Conservation (phyloP, 1,140 invertebrate species). For the Papilio machaon region DNA sequence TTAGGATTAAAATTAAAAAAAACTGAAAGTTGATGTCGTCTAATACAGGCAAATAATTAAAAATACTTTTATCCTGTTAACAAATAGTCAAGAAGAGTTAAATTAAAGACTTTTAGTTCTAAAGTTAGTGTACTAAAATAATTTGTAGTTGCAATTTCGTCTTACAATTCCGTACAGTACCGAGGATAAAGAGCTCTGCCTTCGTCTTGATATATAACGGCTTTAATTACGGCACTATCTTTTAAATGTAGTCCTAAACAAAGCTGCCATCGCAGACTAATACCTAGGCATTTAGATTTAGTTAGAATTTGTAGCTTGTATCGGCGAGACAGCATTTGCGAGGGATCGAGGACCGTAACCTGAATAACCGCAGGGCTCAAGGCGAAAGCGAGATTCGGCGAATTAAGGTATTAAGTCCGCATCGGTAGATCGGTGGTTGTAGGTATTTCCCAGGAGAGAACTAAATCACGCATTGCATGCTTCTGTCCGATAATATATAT, state of each 20-base stretch:
- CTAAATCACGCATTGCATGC: slow-evolving; percentile 72
- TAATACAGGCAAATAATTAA: background rate
- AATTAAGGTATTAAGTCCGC: slow-evolving; percentile 67
- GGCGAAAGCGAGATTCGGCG: slow-evolving; percentile 65
- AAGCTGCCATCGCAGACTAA: slow-evolving; percentile 33
- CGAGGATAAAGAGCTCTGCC: slow-evolving; percentile 34
- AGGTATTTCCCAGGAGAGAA: slow-evolving; percentile 66
- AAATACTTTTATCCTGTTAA: background rate
- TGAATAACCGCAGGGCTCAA: slow-evolving; percentile 53
- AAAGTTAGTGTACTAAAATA: slow-evolving; percentile 17
- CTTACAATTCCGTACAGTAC: slow-evolving; percentile 25
- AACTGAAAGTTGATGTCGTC: background rate
- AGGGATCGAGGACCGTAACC: slow-evolving; percentile 38
- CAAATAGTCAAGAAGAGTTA: background rate
- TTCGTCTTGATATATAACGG: slow-evolving; percentile 34
- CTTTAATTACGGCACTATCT: slow-evolving; percentile 33
- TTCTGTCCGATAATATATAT: slow-evolving; percentile 42
- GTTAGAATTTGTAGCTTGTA: slow-evolving; percentile 19
- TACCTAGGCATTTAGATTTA: slow-evolving; percentile 10
- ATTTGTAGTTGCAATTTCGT: slow-evolving; percentile 35
- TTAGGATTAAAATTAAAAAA: background rate
- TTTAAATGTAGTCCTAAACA: slow-evolving; percentile 30
- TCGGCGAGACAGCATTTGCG: slow-evolving; percentile 28
- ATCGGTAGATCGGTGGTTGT: slow-evolving; percentile 53
- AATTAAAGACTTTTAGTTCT: background rate